Conservation (phyloP, 2,888 invertebrate species). For the Synanthedon formicaeformis region DNA sequence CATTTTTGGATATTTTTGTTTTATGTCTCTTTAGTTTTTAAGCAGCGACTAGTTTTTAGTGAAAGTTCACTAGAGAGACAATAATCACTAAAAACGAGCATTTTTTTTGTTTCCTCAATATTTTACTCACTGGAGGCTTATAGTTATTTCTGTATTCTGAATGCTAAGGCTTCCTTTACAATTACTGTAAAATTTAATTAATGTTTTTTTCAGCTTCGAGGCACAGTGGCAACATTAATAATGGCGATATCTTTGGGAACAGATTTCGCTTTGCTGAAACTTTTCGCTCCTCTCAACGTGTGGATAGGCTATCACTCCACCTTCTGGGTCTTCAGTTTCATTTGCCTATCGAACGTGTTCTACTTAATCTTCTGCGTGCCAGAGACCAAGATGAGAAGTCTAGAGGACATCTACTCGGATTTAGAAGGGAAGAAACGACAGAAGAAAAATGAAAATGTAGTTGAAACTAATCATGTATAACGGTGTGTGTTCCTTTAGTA, state of each 20-base stretch:
- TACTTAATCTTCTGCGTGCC: conserved; percentile 90
- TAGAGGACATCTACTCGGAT: conserved; percentile 91
- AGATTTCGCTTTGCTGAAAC: conserved; percentile 86
- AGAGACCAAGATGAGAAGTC: conserved; percentile 90
- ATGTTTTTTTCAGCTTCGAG: conserved; percentile 39
- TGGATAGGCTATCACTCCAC: conserved; percentile 78
- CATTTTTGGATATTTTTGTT: no score
- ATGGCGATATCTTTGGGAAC: conserved; percentile 80
- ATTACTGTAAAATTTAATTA: neutral
- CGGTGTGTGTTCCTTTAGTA: conserved; percentile 2
- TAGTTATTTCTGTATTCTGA: neutral
- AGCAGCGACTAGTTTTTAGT: no score
- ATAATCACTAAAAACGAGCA: no score
- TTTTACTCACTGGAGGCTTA: no score
- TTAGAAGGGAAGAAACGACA: conserved; percentile 70
- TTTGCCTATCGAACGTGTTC: conserved; percentile 80
- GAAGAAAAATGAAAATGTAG: conserved; percentile 21
- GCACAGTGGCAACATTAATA: conserved; percentile 56
- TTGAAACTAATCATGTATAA: conserved; percentile 34
- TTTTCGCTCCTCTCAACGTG: conserved; percentile 77
- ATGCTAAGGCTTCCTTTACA: neutral
- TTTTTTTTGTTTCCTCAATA: no score
- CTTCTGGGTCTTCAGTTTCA: conserved; percentile 85
- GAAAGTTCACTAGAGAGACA: no score
- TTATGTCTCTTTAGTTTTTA: no score